Conservation (phyloP, 2,113 vertebrate species). For the Rhinogobius similis region DNA sequence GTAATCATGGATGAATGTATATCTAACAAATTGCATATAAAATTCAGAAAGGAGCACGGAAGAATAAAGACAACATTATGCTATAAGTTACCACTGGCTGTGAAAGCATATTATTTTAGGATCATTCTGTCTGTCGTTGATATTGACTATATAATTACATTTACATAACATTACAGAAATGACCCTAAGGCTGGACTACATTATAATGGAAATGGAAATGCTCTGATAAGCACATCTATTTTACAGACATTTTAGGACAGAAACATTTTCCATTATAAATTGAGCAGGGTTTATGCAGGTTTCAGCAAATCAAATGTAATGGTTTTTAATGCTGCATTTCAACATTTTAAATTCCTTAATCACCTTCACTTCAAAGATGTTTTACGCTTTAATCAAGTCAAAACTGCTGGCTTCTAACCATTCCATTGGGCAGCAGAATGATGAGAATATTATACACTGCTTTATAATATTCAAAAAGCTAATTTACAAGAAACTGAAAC, state of each 20-base stretch:
- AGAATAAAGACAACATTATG: constrained; percentile 10
- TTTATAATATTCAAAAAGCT: no score
- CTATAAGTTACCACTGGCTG: constrained; percentile 19
- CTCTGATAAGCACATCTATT: background rate
- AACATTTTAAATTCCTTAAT: no score
- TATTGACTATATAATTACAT: constrained; percentile 25
- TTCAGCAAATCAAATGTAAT: no score
- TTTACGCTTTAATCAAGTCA: no score
- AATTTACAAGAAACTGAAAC: no score
- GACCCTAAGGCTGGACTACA: constrained; percentile 12
- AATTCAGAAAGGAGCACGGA: constrained; percentile 11
- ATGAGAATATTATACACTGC: no score
- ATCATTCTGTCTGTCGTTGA: background rate
- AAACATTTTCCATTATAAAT: background rate
- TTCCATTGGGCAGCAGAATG: no score
- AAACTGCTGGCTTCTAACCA: no score
- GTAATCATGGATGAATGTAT: constrained; percentile 53
- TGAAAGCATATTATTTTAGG: background rate
- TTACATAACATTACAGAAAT: constrained; percentile 21
- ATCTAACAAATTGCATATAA: constrained; percentile 54
- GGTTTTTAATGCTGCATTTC: no score
- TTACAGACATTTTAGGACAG: constrained; percentile 4
- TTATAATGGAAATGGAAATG: constrained; percentile 9
- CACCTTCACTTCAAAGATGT: no score
- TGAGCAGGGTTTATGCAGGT: no score